Percentiles rank a stretch among this genome's conserved stretches.
These are phyloP conservation scores for Portunus trituberculatus DNA, from an alignment of 1,140 invertebrate species.

Conservation along the genomic window DNA sequence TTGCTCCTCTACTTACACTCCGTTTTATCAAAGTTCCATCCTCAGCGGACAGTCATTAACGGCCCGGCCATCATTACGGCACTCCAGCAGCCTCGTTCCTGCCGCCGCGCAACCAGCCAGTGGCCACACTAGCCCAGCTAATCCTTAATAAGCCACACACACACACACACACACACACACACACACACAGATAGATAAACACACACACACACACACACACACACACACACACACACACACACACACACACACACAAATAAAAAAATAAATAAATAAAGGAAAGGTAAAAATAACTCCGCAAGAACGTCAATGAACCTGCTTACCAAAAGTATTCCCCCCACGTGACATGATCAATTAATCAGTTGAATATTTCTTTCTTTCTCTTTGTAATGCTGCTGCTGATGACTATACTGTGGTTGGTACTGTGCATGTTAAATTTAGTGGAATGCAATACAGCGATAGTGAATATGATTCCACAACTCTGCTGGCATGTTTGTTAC, in stretches of 20 bases:
- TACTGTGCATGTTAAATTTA: neutral
- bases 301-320: neutral
- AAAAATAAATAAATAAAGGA: no score
- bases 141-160: neutral
- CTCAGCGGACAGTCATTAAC: neutral
- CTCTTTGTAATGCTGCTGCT: neutral
- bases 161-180: no score
- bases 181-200: no score
- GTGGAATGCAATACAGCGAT: no score
- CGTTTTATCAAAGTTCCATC: constrained; percentile 40
- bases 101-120: neutral
- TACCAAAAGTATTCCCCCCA: neutral
- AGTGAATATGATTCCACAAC: neutral
- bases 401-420: neutral
- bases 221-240: no score
- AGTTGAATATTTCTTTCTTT: neutral
- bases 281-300: neutral
- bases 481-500: neutral
- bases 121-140: neutral
- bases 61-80: neutral
- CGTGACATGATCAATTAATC: neutral
- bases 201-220: no score
- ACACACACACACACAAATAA: no score
- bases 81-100: neutral
- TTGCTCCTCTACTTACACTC: neutral